Conservation (phyloP, 2,888 invertebrate genomes). For the Sisyra terminalis region DNA sequence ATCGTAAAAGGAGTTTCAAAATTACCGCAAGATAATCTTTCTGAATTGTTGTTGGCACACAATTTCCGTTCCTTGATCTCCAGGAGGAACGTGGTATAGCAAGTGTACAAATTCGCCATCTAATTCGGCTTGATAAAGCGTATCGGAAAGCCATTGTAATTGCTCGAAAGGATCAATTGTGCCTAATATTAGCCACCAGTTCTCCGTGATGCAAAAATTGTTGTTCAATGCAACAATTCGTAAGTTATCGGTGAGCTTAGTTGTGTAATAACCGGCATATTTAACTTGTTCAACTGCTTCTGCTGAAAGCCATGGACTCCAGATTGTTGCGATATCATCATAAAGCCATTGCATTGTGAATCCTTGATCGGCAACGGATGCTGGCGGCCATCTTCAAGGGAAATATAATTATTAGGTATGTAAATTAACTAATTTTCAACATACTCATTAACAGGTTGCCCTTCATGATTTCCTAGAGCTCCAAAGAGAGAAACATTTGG, state of each 20-base stretch:
- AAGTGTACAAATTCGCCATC: slow-evolving; percentile 40
- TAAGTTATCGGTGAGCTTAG: slow-evolving; percentile 46
- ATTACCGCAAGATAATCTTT: slow-evolving; percentile 19
- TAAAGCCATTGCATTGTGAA: slow-evolving; percentile 61
- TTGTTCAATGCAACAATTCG: slow-evolving; percentile 65
- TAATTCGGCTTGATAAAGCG: slow-evolving; percentile 54
- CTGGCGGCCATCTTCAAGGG: slow-evolving; percentile 1
- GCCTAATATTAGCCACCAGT: slow-evolving; percentile 38
- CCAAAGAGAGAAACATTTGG: slow-evolving; percentile 46
- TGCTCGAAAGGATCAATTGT: slow-evolving; percentile 58
- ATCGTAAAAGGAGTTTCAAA: not conserved
- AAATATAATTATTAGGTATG: no score
- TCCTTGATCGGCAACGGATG: not conserved
- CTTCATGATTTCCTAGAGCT: slow-evolving; percentile 70
- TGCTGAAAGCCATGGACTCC: slow-evolving; percentile 44
- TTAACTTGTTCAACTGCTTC: slow-evolving; percentile 40
- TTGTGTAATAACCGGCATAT: slow-evolving; percentile 63
- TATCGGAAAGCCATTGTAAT: slow-evolving; percentile 63
- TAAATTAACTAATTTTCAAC: slow-evolving; percentile 16
- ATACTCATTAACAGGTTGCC: slow-evolving; percentile 65
- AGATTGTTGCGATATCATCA: slow-evolving; percentile 52
- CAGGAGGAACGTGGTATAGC: slow-evolving; percentile 21
- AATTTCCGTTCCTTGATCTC: slow-evolving; percentile 39
- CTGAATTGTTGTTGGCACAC: slow-evolving; percentile 57
- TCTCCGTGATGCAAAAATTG: slow-evolving; percentile 57